A percentile compares a stretch with the other conserved stretches of the same genome.
Conservation (phyloP, 2,113 vertebrate species). For the Pituophis catenifer region DNA sequence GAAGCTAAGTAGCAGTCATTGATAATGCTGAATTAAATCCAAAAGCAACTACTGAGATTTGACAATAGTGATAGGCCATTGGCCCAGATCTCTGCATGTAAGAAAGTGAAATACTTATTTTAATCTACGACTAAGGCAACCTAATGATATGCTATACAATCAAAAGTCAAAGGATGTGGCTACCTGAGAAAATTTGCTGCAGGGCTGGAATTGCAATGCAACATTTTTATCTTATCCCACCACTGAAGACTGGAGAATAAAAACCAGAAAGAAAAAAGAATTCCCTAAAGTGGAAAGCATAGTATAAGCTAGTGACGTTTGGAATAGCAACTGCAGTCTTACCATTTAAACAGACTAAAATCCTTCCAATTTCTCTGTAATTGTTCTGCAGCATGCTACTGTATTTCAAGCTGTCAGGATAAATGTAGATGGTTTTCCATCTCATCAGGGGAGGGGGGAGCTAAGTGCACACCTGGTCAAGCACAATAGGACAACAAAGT, state of each 20-base stretch:
- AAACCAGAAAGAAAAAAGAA: not conserved
- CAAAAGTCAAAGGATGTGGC: not conserved
- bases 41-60: not conserved
- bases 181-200: not conserved
- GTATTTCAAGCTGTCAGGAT: constrained; percentile 11
- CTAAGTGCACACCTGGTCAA: constrained; percentile 11
- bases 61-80: not conserved
- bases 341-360: not conserved
- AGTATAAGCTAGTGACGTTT: not conserved
- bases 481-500: not conserved
- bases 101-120: not conserved
- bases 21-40: not conserved
- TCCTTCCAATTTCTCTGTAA: not conserved
- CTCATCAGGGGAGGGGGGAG: not conserved
- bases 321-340: not conserved
- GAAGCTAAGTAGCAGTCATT: not conserved
- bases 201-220: not conserved
- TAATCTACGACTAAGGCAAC: not conserved
- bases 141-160: not conserved
- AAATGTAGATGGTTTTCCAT: not conserved
- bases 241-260: not conserved
- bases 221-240: not conserved
- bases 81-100: not conserved
- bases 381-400: constrained; percentile 5
- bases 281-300: not conserved